phyloP scores from a whole-genome alignment of 1,140 invertebrate genomes.

The Lepeophtheirus salmonis region DNA sequence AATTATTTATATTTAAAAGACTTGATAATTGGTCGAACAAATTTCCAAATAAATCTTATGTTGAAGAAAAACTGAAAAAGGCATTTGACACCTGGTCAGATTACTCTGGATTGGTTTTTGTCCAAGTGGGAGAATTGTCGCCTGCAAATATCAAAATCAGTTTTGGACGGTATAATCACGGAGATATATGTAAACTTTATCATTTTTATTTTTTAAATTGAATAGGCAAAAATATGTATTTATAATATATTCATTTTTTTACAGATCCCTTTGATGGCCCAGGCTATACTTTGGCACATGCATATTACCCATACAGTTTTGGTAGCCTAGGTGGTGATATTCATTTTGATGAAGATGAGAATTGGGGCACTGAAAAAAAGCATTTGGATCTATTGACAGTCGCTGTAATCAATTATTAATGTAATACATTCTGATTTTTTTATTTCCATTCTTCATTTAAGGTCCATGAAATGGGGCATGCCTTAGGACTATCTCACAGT shows the following conservation, averaged over 20 bases:
- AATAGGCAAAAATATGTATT: neutral
- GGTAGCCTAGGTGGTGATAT: constrained; percentile 46
- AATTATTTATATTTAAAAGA: constrained; percentile 23
- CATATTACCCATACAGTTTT: constrained; percentile 51
- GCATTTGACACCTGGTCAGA: constrained; percentile 41
- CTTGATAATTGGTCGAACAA: constrained; percentile 42
- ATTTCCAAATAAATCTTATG: constrained; percentile 31
- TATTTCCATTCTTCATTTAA: no score
- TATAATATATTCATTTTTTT: constrained; percentile 24
- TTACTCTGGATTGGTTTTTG: constrained; percentile 39
- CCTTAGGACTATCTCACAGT: no score
- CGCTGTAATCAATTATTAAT: no score
- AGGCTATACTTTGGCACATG: constrained; percentile 70
- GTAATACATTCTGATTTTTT: no score
- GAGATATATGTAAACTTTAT: constrained; percentile 31
- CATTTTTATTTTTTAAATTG: neutral
- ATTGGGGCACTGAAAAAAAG: constrained; percentile 33
- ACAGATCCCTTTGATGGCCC: constrained; percentile 65
- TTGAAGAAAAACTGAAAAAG: constrained; percentile 33
- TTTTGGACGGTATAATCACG: constrained; percentile 40
- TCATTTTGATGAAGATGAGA: constrained; percentile 78
- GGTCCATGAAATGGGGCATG: no score
- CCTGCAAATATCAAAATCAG: constrained; percentile 43
- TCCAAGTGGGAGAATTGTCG: constrained; percentile 24
- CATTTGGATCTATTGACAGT: neutral